These are phyloP conservation scores for Decapterus maruadsi DNA, from an alignment of 2,797 vertebrate species.

Conservation along the genomic window DNA sequence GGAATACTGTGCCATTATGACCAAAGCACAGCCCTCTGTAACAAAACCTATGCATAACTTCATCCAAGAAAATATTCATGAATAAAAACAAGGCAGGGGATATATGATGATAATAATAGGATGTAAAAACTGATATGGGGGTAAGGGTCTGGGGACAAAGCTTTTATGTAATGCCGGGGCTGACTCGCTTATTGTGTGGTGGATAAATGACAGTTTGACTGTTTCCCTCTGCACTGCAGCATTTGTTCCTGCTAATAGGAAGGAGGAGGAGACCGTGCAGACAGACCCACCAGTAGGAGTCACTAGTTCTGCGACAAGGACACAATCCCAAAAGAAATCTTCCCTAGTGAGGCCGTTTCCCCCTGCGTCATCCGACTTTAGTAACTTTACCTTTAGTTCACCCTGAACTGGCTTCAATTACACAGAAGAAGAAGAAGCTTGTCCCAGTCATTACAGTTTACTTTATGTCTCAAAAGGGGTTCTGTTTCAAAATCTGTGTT, in stretches of 20 bases:
- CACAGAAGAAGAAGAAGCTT: neutral
- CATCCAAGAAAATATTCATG: slow-evolving; percentile 54
- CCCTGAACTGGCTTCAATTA: neutral
- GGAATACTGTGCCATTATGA: slow-evolving; percentile 61
- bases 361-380: slow-evolving; percentile 10
- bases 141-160: neutral
- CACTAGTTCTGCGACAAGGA: slow-evolving; percentile 11
- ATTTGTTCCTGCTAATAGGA: neutral
- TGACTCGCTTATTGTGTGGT: neutral
- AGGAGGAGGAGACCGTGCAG: neutral
- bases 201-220: neutral
- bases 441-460: neutral
- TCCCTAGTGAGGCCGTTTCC: slow-evolving; percentile 20
- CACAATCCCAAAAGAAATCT: slow-evolving; percentile 7
- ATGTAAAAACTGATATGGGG: slow-evolving; percentile 36
- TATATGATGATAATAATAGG: slow-evolving; percentile 20
- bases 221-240: neutral
- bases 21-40: slow-evolving; percentile 28
- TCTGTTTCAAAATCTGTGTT: neutral
- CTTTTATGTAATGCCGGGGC: neutral
- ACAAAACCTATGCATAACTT: slow-evolving; percentile 51
- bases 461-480: neutral
- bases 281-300: slow-evolving; percentile 29
- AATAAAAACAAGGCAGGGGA: slow-evolving; percentile 34
- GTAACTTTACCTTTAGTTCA: slow-evolving; percentile 14